phyloP scores from a whole-genome alignment of 2,797 vertebrate genomes.

The Anguilla anguilla region DNA sequence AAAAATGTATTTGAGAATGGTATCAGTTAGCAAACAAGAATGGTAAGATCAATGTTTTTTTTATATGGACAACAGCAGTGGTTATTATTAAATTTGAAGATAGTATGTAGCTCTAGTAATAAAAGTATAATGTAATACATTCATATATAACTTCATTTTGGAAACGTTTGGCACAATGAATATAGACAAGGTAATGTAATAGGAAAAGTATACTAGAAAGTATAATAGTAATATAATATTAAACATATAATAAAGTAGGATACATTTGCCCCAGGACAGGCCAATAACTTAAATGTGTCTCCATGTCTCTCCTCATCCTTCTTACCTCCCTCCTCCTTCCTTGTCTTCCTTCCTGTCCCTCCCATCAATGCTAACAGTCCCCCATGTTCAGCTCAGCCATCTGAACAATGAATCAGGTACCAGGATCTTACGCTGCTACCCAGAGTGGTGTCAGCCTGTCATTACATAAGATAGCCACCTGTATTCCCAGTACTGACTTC shows the following conservation, averaged over 20 bases:
- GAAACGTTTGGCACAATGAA: not conserved
- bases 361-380: slow-evolving; percentile 68
- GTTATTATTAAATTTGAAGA: not conserved
- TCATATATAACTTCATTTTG: not conserved
- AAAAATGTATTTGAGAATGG: not conserved
- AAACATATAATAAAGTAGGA: not conserved
- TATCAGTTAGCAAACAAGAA: not conserved
- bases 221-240: not conserved
- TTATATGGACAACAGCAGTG: not conserved
- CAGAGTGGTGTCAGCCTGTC: slow-evolving; percentile 38
- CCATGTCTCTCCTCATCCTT: slow-evolving; percentile 49
- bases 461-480: slow-evolving; percentile 59
- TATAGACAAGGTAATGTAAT: not conserved
- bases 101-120: not conserved
- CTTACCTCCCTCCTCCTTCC: slow-evolving; percentile 53
- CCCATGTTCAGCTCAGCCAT: slow-evolving; percentile 87
- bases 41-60: not conserved
- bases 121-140: too few relatives aligned
- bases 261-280: not conserved
- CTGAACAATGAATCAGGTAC: slow-evolving; percentile 98
- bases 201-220: not conserved
- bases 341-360: slow-evolving; percentile 52
- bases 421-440: slow-evolving; percentile 46
- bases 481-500: slow-evolving; percentile 44
- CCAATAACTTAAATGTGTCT: slow-evolving; percentile 54